Percentiles rank a stretch among this genome's conserved stretches.
These are phyloP conservation scores for Stratiolaelaps scimitus DNA, from an alignment of 1,140 invertebrate genomes.

Conservation along the genomic window DNA sequence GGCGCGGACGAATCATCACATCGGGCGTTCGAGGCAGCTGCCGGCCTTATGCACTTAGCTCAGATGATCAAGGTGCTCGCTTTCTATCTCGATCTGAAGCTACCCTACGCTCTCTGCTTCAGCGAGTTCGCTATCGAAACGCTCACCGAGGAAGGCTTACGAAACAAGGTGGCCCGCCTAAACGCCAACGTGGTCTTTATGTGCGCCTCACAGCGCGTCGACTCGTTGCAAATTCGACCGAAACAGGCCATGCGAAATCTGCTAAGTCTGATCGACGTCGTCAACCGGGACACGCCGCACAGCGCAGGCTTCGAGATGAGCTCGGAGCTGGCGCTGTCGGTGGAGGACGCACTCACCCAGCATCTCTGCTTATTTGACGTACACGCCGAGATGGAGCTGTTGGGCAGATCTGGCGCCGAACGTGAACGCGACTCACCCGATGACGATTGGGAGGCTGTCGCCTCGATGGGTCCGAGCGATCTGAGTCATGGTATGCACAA, in stretches of 20 bases:
- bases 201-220: constrained; percentile 18
- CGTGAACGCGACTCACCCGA: constrained; percentile 2
- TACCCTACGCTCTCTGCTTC: constrained; percentile 9
- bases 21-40: constrained; percentile 5
- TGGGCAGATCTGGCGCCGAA: neutral
- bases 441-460: constrained; percentile 12
- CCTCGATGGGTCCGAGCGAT: neutral
- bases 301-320: neutral
- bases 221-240: neutral
- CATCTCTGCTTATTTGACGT: constrained; percentile 14
- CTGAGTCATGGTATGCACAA: neutral
- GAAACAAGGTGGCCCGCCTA: constrained; percentile 1
- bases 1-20: neutral
- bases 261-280: neutral
- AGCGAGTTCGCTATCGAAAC: constrained; percentile 10
- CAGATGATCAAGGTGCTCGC: constrained; percentile 19
- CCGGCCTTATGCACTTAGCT: constrained; percentile 13
- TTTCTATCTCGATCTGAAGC: constrained; percentile 1
- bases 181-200: constrained; percentile 21
- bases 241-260: neutral
- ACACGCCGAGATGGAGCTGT: constrained; percentile 6
- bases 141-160: neutral
- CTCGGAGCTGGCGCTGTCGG: neutral
- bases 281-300: neutral
- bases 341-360: neutral